Conservation (phyloP, 2,888 invertebrate genomes). For the Physocephala rufipes region DNA sequence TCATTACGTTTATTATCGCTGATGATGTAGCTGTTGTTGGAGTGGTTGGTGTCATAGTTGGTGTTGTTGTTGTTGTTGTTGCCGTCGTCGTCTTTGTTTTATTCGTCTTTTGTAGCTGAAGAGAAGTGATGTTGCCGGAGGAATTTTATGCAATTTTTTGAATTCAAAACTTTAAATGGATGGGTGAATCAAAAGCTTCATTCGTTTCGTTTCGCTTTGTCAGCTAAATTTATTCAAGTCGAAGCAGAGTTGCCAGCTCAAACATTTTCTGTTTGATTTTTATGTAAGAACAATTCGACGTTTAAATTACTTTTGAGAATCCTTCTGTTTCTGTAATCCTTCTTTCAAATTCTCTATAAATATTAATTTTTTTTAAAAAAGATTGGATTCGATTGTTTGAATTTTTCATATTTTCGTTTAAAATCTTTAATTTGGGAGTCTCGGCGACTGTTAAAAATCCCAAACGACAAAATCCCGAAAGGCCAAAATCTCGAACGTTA, state of each 20-base stretch:
- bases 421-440: no score
- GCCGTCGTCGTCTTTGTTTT: neutral
- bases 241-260: slow-evolving; percentile 2
- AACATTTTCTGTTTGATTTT: neutral
- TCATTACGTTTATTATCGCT: neutral
- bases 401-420: no score
- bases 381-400: no score
- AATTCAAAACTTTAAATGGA: neutral
- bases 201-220: neutral
- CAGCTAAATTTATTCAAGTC: neutral
- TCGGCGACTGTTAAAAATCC: no score
- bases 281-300: neutral
- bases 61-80: no score
- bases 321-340: neutral
- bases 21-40: no score
- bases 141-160: neutral
- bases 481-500: no score
- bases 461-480: no score
- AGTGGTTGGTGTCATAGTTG: no score
- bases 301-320: neutral
- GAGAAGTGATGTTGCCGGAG: neutral
- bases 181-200: neutral
- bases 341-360: no score
- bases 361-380: no score
- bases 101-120: neutral